These are phyloP conservation scores for Sclerurus mexicanus DNA, from an alignment of 2,113 vertebrate species.

Conservation along the genomic window DNA sequence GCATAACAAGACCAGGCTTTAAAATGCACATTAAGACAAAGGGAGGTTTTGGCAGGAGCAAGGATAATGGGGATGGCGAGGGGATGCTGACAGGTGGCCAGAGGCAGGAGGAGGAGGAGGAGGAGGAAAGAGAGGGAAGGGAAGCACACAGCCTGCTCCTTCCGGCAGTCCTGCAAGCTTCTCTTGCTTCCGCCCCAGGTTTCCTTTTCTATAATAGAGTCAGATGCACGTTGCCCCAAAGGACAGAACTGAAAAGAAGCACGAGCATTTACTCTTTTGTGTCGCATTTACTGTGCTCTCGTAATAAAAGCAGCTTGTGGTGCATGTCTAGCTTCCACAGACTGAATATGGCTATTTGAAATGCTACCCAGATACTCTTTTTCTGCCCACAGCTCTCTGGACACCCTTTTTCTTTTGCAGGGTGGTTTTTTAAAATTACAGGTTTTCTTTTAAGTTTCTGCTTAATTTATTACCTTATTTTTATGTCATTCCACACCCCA, in stretches of 20 bases:
- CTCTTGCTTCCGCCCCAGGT: conserved; percentile 11
- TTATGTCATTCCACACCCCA: background rate
- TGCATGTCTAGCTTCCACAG: background rate
- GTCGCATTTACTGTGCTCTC: background rate
- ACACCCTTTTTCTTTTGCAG: background rate
- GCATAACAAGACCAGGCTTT: background rate
- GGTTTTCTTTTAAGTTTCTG: background rate
- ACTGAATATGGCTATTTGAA: background rate
- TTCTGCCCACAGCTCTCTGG: background rate
- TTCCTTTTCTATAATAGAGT: conserved; percentile 5
- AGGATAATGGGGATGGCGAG: background rate
- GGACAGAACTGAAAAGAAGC: background rate
- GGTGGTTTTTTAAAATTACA: background rate
- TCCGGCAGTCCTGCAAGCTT: background rate
- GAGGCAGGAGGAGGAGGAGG: conserved; percentile 8
- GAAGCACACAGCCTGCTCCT: conserved; percentile 6
- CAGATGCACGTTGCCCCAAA: background rate
- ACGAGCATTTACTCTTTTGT: background rate
- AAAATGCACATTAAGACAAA: conserved; percentile 27
- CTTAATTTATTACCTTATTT: background rate
- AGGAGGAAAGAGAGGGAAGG: conserved; percentile 2
- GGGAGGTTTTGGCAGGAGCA: background rate
- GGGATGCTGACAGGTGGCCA: conserved; percentile 41
- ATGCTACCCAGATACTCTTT: background rate
- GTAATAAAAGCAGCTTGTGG: background rate